Evolutionary conservation across 2,888 invertebrate species (phyloP).

Genomic region (Synergus japonicus): DNA sequence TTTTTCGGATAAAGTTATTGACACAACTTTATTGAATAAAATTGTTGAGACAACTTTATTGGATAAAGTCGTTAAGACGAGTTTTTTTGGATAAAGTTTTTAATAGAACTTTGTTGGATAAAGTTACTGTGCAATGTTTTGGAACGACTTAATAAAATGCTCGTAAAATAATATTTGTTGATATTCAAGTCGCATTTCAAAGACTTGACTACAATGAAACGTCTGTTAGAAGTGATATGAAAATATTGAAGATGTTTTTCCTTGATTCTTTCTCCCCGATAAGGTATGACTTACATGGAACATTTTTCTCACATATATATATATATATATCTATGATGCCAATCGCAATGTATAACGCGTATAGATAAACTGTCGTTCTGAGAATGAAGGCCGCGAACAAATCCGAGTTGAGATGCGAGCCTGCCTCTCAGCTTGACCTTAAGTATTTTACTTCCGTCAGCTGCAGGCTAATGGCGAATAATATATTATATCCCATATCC

Average conservation of each 20-base stretch:
- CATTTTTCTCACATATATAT: slow-evolving; percentile 1
- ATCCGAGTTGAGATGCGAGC: slow-evolving; percentile 71
- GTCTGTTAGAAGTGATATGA: background rate
- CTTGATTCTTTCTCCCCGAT: slow-evolving; percentile 38
- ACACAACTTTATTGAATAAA: too few species aligned
- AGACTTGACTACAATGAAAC: background rate
- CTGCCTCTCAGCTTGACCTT: slow-evolving; percentile 68
- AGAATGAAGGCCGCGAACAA: slow-evolving; percentile 66
- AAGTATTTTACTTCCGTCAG: slow-evolving; percentile 74
- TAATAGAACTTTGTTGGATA: too few species aligned
- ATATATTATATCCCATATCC: slow-evolving; percentile 53
- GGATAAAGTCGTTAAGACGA: background rate
- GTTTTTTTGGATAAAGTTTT: background rate
- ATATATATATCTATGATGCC: slow-evolving; percentile 25
- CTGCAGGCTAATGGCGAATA: slow-evolving; percentile 73
- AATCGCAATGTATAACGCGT: slow-evolving; percentile 37
- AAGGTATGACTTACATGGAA: slow-evolving; percentile 35
- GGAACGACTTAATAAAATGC: background rate
- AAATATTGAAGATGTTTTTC: slow-evolving; percentile 13
- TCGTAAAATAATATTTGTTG: background rate
- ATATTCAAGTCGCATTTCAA: background rate
- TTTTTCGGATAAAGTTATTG: too few species aligned
- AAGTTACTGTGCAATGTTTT: too few species aligned
- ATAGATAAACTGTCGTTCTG: slow-evolving; percentile 53
- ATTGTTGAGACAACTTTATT: background rate